Base-by-base conservation (phyloP, 1,140 invertebrate species). In the Drosophila dunni region DNA sequence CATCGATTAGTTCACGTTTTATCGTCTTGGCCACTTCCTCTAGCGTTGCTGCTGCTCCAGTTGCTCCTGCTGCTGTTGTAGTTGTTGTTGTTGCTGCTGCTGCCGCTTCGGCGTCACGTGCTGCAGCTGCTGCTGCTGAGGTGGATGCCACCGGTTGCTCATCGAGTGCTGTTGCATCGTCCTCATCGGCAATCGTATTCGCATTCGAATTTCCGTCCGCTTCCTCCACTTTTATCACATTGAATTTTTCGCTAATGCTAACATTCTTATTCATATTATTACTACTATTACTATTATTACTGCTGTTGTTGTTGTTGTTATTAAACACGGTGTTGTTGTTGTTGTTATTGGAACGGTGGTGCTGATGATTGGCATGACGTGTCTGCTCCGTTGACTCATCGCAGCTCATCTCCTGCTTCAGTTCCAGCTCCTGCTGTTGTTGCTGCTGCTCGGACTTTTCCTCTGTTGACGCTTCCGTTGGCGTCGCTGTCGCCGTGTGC, bases 201-300 rank as follows among this genome's bases (percentile, higher is more conserved):
- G 50, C 50, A 36, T 53, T 33, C n/a, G 50, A 29, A 36, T 53
- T 48, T 40, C 63, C 76, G 29, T 76, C 74, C 36, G 64, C 38
- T 50, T 69, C 71, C 67, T 86, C 82, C 83, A 79, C 76, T 81
- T 91, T 89, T 92, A 91, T 90, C 91, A 91, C 81, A 91, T 92
- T 88, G 78, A 86, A 77, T 83, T 92, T 91, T 70, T 91, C 89
- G 81, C 85, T 92, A 85, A 91, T 81, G 79, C 81, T 90, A 85
- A 89, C 86, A 76, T 90, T 79, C 69, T 91, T 91, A 91, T 82
- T 89, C 71, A 81, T 89, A 92, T 91, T 91, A 81, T 71, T 91
- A 91, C 70, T 92, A 92, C 78, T 91, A 90, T 75, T 88, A 84
- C 62, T 89, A 89, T 81, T 84, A 74, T 62, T 78, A 67, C 82